Evolutionary conservation across 1,140 invertebrate genomes (phyloP).

Genomic region (Hestina assimilis): DNA sequence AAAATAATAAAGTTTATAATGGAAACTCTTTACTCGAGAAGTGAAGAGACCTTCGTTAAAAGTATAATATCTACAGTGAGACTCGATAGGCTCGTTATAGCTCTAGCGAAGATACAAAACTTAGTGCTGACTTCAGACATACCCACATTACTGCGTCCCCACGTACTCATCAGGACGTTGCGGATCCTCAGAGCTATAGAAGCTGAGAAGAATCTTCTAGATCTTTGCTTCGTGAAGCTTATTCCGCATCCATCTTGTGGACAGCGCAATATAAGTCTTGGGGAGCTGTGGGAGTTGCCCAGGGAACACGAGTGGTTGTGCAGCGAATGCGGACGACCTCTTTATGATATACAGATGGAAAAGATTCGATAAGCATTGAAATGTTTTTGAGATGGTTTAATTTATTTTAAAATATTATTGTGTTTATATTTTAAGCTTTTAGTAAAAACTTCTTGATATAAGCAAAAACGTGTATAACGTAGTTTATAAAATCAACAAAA

Average conservation of each 20-base stretch:
- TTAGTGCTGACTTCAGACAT: conserved; percentile 3
- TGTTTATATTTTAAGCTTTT: too few species aligned
- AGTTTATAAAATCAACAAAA: too few species aligned
- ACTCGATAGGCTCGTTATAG: conserved; percentile 10
- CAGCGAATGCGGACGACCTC: conserved; percentile 14
- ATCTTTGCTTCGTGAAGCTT: conserved; percentile 13
- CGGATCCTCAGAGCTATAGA: conserved; percentile 23
- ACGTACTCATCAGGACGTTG: conserved; percentile 1
- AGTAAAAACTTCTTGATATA: too few species aligned
- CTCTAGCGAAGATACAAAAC: conserved; percentile 4
- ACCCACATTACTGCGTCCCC: conserved; percentile 5
- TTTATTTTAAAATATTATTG: too few species aligned
- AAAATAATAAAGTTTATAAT: too few species aligned
- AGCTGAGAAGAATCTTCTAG: conserved; percentile 13
- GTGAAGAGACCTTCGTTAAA: conserved; percentile 18
- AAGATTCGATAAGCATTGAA: neutral
- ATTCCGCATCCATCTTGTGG: conserved; percentile 21
- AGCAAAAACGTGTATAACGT: too few species aligned
- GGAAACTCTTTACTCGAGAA: conserved; percentile 19
- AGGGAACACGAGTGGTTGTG: conserved; percentile 25
- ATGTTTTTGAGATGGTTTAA: neutral
- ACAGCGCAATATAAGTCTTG: neutral
- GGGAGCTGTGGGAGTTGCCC: conserved; percentile 28
- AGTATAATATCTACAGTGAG: conserved; percentile 10
- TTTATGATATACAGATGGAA: conserved; percentile 8